These are phyloP conservation scores for Rhamnusium bicolor DNA, from an alignment of 2,888 invertebrate species.

Conservation along the genomic window DNA sequence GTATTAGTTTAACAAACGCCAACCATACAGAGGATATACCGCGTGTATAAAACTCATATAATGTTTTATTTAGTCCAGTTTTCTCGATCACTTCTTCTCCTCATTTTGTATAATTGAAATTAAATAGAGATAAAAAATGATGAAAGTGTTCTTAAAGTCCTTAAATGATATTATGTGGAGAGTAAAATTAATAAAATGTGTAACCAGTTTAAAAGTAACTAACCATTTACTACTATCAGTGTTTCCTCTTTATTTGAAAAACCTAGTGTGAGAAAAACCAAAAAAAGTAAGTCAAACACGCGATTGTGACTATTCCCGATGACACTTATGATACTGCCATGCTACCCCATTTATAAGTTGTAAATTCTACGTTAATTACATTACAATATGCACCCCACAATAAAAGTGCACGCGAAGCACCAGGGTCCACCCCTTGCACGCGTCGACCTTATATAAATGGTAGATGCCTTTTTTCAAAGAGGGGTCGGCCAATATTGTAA, in stretches of 20 bases:
- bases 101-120: no score
- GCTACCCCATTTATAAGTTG: slow-evolving; percentile 10
- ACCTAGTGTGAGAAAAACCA: neutral
- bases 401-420: slow-evolving; percentile 9
- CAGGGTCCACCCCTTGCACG: neutral
- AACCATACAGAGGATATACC: no score
- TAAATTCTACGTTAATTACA: slow-evolving; percentile 28
- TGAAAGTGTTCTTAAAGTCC: no score
- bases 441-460: slow-evolving; percentile 9
- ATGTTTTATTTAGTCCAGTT: no score
- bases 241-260: neutral
- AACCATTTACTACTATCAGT: neutral
- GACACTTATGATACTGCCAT: neutral
- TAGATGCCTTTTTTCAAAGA: slow-evolving; percentile 10
- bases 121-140: no score
- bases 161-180: no score
- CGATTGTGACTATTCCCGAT: slow-evolving; percentile 8
- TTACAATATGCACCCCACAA: slow-evolving; percentile 25
- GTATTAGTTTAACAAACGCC: no score
- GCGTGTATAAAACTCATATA: no score
- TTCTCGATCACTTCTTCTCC: no score
- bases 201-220: no score
- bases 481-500: neutral
- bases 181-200: no score
- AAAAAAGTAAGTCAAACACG: slow-evolving; percentile 2